Conservation (phyloP, 2,888 invertebrate species). For the Syritta pipiens region DNA sequence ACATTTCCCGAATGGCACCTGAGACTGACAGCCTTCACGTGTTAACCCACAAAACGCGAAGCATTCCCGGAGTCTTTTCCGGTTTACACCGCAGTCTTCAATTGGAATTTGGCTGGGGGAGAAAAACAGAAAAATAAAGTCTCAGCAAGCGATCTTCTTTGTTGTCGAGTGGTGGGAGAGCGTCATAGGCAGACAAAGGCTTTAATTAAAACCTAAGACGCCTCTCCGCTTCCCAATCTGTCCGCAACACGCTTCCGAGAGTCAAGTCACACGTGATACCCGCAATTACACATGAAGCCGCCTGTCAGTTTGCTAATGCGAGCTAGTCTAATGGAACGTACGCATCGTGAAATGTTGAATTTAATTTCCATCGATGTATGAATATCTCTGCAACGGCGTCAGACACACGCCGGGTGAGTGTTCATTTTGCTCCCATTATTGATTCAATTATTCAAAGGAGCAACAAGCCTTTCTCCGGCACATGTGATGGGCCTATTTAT, state of each 20-base stretch:
- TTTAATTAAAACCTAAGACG: slow-evolving; percentile 9
- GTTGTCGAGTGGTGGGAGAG: background rate
- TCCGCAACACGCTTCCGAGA: too few species aligned
- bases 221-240: too few species aligned
- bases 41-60: too few species aligned
- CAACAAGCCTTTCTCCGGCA: slow-evolving; percentile 11
- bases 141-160: too few species aligned
- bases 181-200: background rate
- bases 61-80: too few species aligned
- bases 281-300: slow-evolving; percentile 11
- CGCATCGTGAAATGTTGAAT: slow-evolving; percentile 39
- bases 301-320: background rate
- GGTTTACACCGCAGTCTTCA: too few species aligned
- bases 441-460: slow-evolving; percentile 58
- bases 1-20: too few species aligned
- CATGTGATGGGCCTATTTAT: slow-evolving; percentile 28
- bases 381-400: slow-evolving; percentile 39
- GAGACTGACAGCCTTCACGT: too few species aligned
- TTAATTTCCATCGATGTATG: slow-evolving; percentile 58
- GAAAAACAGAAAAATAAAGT: too few species aligned
- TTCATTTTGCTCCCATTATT: slow-evolving; percentile 42
- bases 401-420: slow-evolving; percentile 41
- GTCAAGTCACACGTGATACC: background rate
- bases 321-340: slow-evolving; percentile 3
- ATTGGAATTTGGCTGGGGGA: too few species aligned